Evolutionary conservation across 2,888 invertebrate genomes (phyloP).

Genomic region (Hermaeophaga mercurialis): DNA sequence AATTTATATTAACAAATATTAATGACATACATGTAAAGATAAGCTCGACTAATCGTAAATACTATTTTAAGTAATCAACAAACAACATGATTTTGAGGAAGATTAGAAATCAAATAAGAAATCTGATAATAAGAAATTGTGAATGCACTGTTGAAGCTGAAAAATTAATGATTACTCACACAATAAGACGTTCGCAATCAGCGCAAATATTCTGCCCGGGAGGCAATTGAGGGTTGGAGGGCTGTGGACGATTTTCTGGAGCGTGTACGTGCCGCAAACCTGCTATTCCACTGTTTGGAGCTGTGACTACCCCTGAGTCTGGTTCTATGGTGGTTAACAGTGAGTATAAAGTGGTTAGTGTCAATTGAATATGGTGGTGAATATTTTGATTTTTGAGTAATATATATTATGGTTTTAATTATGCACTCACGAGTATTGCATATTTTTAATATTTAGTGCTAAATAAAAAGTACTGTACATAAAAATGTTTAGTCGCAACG

Average conservation of each 20-base stretch:
- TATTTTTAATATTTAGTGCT: no score
- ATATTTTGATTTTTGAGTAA: no score
- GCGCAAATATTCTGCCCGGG: slow-evolving; percentile 94
- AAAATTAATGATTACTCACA: slow-evolving; percentile 73
- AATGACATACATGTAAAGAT: no score
- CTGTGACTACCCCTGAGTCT: slow-evolving; percentile 60
- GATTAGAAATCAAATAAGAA: no score
- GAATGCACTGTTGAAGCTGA: slow-evolving; percentile 15
- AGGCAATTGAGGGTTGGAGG: slow-evolving; percentile 75
- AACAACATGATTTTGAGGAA: no score
- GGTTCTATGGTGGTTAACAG: slow-evolving; percentile 41
- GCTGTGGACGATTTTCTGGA: slow-evolving; percentile 67
- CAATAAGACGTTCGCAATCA: slow-evolving; percentile 95
- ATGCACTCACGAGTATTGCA: no score
- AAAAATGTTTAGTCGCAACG: no score
- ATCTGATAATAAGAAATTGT: slow-evolving; percentile 3
- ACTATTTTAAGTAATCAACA: no score
- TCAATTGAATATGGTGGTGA: slow-evolving; percentile 3
- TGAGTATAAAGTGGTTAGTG: slow-evolving; percentile 4
- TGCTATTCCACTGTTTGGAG: slow-evolving; percentile 58
- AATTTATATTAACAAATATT: no score
- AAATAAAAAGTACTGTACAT: no score
- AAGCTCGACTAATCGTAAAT: no score
- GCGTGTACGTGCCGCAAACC: slow-evolving; percentile 77
- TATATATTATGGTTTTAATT: no score